Evolutionary conservation across 1,140 invertebrate species (phyloP), one percentile per base, ranked within the genome.

Genomic region (Ylistrum balloti): DNA sequence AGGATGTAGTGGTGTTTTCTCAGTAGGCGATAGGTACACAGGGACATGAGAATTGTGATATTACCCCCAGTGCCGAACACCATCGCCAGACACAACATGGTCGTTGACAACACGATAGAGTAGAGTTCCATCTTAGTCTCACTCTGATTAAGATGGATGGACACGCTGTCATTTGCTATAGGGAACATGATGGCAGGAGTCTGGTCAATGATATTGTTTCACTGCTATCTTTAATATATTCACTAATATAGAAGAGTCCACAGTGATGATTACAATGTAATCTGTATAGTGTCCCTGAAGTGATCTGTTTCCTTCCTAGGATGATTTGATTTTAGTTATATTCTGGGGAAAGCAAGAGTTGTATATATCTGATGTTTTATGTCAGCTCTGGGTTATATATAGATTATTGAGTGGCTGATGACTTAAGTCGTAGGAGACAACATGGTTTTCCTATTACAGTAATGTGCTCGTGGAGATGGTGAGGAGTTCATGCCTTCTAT

Each of bases 101-200:
- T 93, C 0, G 92, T 91, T 0, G 95, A 95, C 32, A 95, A 91
- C 33, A 95, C 94, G n/a, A 94, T 91, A 10, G 94, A 93, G 90
- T 95, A 94, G 0, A 94, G 92, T 86, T 95, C 93, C 90, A 95
- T 88, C 33, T 91, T 74, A 32, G 87, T 35, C 7, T 89, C 88
- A 22, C 20, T 88, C 22, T 74, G 56, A 28, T 74, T 74, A 1
- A 74, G 56, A 74, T 74, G 56, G 56, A 74, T 74, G 13, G 56
- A 74, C 1, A 74, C 56, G 28, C 56, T 74, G 17, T 74, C 56
- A 74, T 74, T 74, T 28, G 22, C 56, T 74, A 74, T 74, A 28
- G 56, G 56, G 28, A 28, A 74, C 56, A 74, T 74, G 22, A 74
- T 74, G 56, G 56, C 56, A 74, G 56, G 56, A 74, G 28, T 74